phyloP scores from a whole-genome alignment of 2,113 vertebrate species.

The Elachura formosa region DNA sequence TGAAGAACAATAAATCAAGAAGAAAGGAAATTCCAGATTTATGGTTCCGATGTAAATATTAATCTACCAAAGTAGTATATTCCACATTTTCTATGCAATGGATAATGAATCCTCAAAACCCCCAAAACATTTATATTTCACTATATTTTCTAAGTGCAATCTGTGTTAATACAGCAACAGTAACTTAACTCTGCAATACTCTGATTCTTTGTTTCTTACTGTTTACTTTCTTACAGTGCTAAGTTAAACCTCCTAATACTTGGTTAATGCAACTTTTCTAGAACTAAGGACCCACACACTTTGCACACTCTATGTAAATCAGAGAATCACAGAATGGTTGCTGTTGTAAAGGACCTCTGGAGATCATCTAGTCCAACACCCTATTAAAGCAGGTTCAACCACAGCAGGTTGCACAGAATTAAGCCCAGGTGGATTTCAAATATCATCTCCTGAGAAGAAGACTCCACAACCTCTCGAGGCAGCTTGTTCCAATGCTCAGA shows the following conservation, averaged over 20 bases:
- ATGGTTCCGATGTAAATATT: background rate
- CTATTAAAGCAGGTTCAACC: background rate
- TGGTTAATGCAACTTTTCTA: background rate
- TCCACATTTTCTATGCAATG: background rate
- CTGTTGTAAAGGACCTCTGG: background rate
- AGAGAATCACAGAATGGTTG: background rate
- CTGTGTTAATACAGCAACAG: background rate
- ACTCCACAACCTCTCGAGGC: background rate
- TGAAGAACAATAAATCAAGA: background rate
- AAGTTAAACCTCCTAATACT: background rate
- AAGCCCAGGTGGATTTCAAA: background rate
- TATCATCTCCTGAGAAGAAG: background rate
- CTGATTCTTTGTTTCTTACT: background rate
- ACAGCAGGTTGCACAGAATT: background rate
- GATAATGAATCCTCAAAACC: background rate
- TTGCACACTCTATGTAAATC: background rate
- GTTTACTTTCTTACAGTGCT: background rate
- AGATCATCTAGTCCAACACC: background rate
- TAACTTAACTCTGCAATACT: background rate
- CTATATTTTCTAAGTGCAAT: background rate
- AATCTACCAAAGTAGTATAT: background rate
- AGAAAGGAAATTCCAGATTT: background rate
- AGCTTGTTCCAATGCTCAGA: background rate
- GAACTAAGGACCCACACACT: background rate
- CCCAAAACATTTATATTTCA: background rate